Conservation (phyloP, 2,797 vertebrate genomes). For the Lophotriccus pileatus region DNA sequence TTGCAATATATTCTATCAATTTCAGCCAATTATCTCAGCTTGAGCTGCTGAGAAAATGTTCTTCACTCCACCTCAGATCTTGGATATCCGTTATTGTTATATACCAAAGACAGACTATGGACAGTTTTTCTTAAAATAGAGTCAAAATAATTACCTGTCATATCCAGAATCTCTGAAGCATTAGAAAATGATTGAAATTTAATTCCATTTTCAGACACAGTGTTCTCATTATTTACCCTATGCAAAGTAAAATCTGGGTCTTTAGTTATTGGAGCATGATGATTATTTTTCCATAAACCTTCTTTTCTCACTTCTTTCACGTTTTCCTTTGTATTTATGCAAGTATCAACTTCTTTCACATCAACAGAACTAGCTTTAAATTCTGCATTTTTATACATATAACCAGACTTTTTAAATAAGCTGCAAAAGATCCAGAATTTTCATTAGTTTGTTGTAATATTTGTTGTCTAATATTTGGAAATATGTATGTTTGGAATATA, state of each 20-base stretch:
- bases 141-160: slow-evolving; percentile 70
- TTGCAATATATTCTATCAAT: neutral
- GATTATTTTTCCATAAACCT: slow-evolving; percentile 23
- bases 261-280: slow-evolving; percentile 9
- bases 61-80: neutral
- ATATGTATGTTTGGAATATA: neutral
- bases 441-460: neutral
- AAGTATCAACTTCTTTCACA: neutral
- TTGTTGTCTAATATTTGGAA: neutral
- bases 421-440: slow-evolving; percentile 55
- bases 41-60: neutral
- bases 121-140: slow-evolving; percentile 5
- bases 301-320: slow-evolving; percentile 46
- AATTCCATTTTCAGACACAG: slow-evolving; percentile 48
- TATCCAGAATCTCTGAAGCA: slow-evolving; percentile 48
- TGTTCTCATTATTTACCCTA: slow-evolving; percentile 24
- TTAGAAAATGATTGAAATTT: slow-evolving; percentile 52
- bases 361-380: neutral
- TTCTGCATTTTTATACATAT: neutral
- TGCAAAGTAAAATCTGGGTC: slow-evolving; percentile 45
- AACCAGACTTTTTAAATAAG: slow-evolving; percentile 73
- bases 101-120: neutral
- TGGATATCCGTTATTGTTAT: neutral
- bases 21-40: neutral
- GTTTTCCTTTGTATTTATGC: slow-evolving; percentile 33